A percentile compares a stretch with the other conserved stretches of the same genome.
Conservation (phyloP, 2,113 vertebrate species). For the Hylia prasina region DNA sequence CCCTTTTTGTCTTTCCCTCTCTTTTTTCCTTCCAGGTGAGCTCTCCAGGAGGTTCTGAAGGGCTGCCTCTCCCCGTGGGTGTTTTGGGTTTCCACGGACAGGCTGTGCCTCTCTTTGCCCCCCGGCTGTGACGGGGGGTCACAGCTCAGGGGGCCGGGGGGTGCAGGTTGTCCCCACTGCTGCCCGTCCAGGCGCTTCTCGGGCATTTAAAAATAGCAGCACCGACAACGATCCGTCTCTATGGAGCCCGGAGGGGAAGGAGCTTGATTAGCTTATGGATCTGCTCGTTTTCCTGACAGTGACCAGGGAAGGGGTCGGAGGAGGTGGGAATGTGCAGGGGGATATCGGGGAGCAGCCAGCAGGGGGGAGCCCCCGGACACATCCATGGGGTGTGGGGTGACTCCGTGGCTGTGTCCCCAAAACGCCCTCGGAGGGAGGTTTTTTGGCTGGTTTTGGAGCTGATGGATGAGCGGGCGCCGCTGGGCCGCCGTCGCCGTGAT, state of each 20-base stretch:
- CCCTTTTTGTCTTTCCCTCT: background rate
- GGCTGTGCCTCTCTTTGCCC: background rate
- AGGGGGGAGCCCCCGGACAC: fast-evolving
- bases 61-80: background rate
- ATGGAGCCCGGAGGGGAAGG: background rate
- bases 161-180: background rate
- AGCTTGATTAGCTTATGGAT: constrained; percentile 26
- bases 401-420: background rate
- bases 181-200: background rate
- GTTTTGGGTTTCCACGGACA: background rate
- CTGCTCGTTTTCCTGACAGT: fast-evolving
- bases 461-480: background rate
- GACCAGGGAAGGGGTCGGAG: background rate
- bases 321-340: background rate
- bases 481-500: fast-evolving
- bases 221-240: background rate
- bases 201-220: background rate
- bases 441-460: background rate
- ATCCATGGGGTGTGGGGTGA: fast-evolving
- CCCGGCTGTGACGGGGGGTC: fast-evolving
- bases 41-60: background rate
- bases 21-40: background rate
- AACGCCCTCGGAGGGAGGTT: fast-evolving
- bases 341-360: background rate
- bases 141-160: background rate